A percentile compares a stretch with the other conserved stretches of the same genome.
Conservation (phyloP, 2,888 invertebrate genomes). For the Pogonocherus hispidulus region DNA sequence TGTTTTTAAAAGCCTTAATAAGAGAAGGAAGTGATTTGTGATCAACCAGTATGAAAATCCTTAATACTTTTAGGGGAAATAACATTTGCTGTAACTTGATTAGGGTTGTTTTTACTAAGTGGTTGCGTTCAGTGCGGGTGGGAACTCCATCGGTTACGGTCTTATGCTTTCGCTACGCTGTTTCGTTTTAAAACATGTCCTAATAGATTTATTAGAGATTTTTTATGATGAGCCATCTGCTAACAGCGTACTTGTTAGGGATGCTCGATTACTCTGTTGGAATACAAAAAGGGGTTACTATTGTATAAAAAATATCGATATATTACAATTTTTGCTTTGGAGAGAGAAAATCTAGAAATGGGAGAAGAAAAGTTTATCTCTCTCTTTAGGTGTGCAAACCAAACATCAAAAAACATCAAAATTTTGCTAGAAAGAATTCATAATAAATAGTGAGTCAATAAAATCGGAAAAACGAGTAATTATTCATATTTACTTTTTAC, state of each 20-base stretch:
- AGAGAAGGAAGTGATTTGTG: constrained; percentile 26
- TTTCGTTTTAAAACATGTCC: constrained; percentile 35
- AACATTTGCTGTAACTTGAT: constrained; percentile 40
- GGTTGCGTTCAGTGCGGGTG: constrained; percentile 39
- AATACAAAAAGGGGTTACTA: background rate
- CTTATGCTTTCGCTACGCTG: constrained; percentile 44
- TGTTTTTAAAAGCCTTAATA: constrained; percentile 31
- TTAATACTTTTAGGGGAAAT: constrained; percentile 42
- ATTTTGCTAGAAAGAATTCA: too few species aligned
- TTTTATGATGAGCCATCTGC: constrained; percentile 34
- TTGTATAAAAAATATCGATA: too few species aligned
- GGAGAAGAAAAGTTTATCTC: too few species aligned
- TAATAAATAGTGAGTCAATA: too few species aligned
- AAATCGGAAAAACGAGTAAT: too few species aligned
- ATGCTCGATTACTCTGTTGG: constrained; percentile 10
- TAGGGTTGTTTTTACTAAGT: constrained; percentile 35
- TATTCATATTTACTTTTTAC: too few species aligned
- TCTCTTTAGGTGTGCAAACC: too few species aligned
- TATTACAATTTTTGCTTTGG: too few species aligned
- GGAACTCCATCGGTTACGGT: constrained; percentile 53
- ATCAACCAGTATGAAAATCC: constrained; percentile 34
- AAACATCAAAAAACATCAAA: too few species aligned
- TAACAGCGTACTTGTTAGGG: constrained; percentile 15
- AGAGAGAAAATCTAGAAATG: too few species aligned
- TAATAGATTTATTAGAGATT: constrained; percentile 42